Conservation (phyloP, 2,113 vertebrate species). For the Eira barbara region DNA sequence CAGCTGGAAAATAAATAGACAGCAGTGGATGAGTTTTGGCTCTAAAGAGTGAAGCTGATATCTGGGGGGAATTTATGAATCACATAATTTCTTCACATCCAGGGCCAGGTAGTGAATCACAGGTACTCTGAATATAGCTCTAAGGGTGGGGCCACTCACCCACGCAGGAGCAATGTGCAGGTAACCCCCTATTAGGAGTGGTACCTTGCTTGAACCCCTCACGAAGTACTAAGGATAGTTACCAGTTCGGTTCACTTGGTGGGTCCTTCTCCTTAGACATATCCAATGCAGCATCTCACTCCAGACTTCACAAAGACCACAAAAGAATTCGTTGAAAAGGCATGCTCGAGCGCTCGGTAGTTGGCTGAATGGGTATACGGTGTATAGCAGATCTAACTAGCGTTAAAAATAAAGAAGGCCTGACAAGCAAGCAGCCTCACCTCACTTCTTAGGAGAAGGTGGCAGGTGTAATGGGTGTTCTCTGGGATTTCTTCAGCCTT, state of each 20-base stretch:
- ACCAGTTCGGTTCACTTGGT: not conserved
- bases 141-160: not conserved
- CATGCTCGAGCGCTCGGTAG: not conserved
- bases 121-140: not conserved
- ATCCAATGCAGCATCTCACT: not conserved
- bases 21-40: not conserved
- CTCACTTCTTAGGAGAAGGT: not conserved
- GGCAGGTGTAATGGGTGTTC: not conserved
- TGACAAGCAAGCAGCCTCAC: not conserved
- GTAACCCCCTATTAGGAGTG: not conserved
- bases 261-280: not conserved
- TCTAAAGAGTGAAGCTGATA: not conserved
- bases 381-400: not conserved
- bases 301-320: not conserved
- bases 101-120: not conserved
- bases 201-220: not conserved
- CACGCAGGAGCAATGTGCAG: not conserved
- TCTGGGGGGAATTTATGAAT: not conserved
- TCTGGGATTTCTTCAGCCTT: not conserved
- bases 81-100: not conserved
- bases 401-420: not conserved
- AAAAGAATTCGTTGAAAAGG: not conserved
- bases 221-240: not conserved
- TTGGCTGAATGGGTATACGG: not conserved
- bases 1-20: not conserved